Base-by-base conservation (phyloP, 2,888 invertebrate species). In the Lasioglossum marginatum region DNA sequence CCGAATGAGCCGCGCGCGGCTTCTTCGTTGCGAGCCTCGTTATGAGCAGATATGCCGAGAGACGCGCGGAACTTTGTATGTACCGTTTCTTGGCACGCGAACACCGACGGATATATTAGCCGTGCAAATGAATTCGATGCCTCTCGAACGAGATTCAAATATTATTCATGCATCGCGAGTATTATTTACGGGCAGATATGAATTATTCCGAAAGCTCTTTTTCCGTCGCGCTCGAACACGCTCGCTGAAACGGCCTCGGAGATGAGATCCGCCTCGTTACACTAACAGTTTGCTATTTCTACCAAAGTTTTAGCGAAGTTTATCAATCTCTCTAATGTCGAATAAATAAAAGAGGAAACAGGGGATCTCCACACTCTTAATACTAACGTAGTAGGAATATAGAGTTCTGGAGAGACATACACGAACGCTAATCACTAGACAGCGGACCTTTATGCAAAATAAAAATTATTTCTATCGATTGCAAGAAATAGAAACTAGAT, bases 1-100 rank as follows among this genome's bases (percentile, higher is more conserved):
- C 60, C 31, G 27, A 63, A 63, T 63, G 16, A 63, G 16, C 60
- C 14, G 60, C 14, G 60, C 27, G 60, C 23, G 23, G 52, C 23
- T 5, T 14, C 27, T 60, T 60, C 60, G 14, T 27, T 27, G 19
- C 27, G n/a, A 60, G 14, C 60, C 60, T 60, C 60, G 60, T 16
- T 60, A 2, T 27, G 14, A 14, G 60, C 60, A 14, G 14, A 27
- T 27, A 4, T 12, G 27, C 27, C 27, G 5, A 4, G 27, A 27
- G 14, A 27, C 60, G 5, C 60, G 60, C 27, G 14, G 27, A 63
- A 31, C 60, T 63, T 63, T 23, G 48, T 48, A 19, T 60, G 27
- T 63, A 63, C 60, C 60, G 60, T 63, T 63, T 31, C 60, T 63
- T 31, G 60, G 60, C 60, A 63, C 60, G 60, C 60, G 60, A 63